Base-by-base conservation (phyloP, 1,140 invertebrate genomes). In the Lasaia peninsularis region DNA sequence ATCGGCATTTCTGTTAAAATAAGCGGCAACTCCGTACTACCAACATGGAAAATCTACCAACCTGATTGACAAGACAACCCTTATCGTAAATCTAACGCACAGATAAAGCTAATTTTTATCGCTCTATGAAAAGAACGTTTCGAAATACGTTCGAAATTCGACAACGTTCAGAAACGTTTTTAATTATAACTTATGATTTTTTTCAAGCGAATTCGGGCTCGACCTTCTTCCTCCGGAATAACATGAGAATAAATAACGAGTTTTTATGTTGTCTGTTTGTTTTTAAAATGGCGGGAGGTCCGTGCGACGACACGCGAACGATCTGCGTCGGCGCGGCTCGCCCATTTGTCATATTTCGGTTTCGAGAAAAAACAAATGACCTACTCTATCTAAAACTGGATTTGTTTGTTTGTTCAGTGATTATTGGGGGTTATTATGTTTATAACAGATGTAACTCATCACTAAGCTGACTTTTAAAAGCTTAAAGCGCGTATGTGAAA, bases 231-330 rank as follows among this genome's bases (percentile, higher is more conserved):
- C 71, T 71, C 75, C 75, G 61, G 73, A 76, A 85, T 80, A 85
- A 84, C 78, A 83, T 65, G 72, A 80, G 74, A 84, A 85, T 88
- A 88, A 88, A 88, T 86, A 88, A 88, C 83, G 71, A 80, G 85
- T 86, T 88, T 88, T 84, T 88, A 78, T 86, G 80, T 70, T 69
- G 75, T 80, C 75, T 88, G 83, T 88, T 88, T 88, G 85, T 88
- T 88, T 88, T 88, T 82, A 86, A 86, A 88, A 86, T 88, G 85
- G 86, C 86, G 86, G 86, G 86, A 88, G 86, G 86, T 86, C 83
- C 67, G 75, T 74, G 85, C 78, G 83, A 86, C 83, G 83, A 88
- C 86, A 86, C 86, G 86, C 86, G 83, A 88, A 83, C 78, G 77
- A 72, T 71, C 69, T 67, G 71, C 73, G 67, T 69, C 70, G 75